Percentiles rank a stretch among this genome's conserved stretches.
These are phyloP conservation scores for Psittacula cyanocephala DNA, from an alignment of 2,113 vertebrate genomes.

Conservation along the genomic window DNA sequence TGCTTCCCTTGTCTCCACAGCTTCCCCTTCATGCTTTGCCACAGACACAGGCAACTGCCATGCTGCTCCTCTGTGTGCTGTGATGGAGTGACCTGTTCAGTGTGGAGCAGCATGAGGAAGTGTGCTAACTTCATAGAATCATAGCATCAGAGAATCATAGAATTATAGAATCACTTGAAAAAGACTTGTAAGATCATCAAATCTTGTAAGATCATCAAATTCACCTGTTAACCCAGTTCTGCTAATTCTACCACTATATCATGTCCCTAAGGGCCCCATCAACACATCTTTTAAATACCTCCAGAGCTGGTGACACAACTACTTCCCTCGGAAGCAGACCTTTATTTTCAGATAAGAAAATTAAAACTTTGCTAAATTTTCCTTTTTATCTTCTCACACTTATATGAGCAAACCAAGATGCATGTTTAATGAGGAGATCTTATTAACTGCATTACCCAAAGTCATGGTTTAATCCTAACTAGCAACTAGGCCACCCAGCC, in stretches of 20 bases:
- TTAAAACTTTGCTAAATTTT: background rate
- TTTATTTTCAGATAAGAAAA: background rate
- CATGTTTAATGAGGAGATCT: background rate
- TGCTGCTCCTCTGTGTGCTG: background rate
- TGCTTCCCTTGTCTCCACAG: conserved; percentile 49
- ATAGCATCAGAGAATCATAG: background rate
- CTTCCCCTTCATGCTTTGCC: background rate
- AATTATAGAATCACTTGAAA: background rate
- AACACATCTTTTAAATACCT: background rate
- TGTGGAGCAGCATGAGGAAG: background rate
- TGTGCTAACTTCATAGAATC: background rate
- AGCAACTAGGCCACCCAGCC: background rate
- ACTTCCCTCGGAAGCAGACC: background rate
- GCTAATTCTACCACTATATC: background rate
- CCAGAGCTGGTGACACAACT: background rate
- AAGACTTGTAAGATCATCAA: background rate
- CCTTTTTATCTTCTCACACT: background rate
- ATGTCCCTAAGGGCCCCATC: background rate
- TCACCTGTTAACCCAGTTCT: background rate
- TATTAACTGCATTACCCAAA: background rate
- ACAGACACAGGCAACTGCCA: background rate
- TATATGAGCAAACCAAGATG: background rate
- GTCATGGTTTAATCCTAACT: accelerated
- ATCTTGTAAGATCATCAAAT: background rate
- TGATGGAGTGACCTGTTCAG: accelerated